A percentile compares a stretch with the other conserved stretches of the same genome.
These are phyloP conservation scores for Eugnorisma glareosa DNA, from an alignment of 2,888 invertebrate species.

Conservation along the genomic window DNA sequence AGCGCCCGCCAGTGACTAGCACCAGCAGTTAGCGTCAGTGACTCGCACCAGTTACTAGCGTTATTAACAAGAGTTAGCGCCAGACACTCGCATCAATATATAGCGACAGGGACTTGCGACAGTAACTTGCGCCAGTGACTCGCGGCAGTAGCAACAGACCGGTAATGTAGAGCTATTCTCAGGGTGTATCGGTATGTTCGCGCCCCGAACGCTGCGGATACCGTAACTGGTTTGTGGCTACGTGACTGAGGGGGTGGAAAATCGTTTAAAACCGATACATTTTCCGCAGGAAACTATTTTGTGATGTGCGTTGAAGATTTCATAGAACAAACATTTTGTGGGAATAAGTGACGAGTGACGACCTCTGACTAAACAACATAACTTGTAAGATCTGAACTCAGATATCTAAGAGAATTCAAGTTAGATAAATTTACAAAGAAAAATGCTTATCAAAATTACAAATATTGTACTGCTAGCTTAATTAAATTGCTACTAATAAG, in stretches of 20 bases:
- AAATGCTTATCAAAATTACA: too few species aligned
- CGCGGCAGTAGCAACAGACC: neutral
- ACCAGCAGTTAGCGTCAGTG: neutral
- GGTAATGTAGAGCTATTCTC: constrained; percentile 22
- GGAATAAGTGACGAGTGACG: neutral
- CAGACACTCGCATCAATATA: neutral
- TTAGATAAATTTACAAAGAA: neutral
- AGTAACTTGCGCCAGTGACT: neutral
- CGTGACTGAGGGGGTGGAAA: constrained; percentile 16
- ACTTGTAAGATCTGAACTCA: neutral
- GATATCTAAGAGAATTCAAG: neutral
- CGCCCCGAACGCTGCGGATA: constrained; percentile 32
- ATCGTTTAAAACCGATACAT: constrained; percentile 27
- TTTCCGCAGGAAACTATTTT: constrained; percentile 9
- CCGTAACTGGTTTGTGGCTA: constrained; percentile 44
- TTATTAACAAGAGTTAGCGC: neutral
- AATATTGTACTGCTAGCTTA: neutral
- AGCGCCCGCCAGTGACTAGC: neutral
- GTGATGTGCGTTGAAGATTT: neutral
- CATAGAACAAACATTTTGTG: neutral
- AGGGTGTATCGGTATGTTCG: constrained; percentile 18
- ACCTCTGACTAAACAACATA: neutral
- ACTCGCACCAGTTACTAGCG: neutral
- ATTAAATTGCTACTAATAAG: neutral
- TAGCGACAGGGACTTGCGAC: neutral